Percentiles rank a stretch among this genome's conserved stretches.
These are phyloP conservation scores for Drosophila nasuta DNA, from an alignment of 1,140 invertebrate genomes.

Conservation along the genomic window DNA sequence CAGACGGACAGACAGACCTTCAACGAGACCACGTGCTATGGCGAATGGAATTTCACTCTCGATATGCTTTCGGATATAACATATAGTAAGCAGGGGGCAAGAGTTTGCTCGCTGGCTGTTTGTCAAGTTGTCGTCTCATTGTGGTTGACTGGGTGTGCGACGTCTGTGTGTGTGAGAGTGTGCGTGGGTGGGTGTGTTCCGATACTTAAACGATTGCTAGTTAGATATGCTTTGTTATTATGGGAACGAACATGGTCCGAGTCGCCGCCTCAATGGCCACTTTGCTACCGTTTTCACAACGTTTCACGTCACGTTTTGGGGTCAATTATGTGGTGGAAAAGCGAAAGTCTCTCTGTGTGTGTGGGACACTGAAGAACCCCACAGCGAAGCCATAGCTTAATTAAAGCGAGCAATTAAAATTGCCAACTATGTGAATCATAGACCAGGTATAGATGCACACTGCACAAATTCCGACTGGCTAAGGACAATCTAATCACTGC, in stretches of 20 bases:
- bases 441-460: neutral
- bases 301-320: slow-evolving; percentile 65
- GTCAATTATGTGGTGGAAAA: slow-evolving; percentile 58
- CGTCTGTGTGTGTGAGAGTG: neutral
- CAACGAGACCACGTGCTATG: slow-evolving; percentile 38
- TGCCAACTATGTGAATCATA: slow-evolving; percentile 28
- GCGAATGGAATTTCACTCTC: slow-evolving; percentile 52
- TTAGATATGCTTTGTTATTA: slow-evolving; percentile 52
- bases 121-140: slow-evolving; percentile 9
- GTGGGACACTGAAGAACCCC: slow-evolving; percentile 1
- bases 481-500: slow-evolving; percentile 2
- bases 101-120: neutral
- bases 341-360: slow-evolving; percentile 42
- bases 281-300: slow-evolving; percentile 51
- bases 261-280: neutral
- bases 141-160: neutral
- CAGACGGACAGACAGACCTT: slow-evolving; percentile 13
- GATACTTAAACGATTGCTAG: slow-evolving; percentile 75
- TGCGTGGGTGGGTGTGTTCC: slow-evolving; percentile 64
- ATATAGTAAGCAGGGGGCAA: neutral
- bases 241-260: slow-evolving; percentile 50
- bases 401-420: slow-evolving; percentile 34
- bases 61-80: slow-evolving; percentile 24
- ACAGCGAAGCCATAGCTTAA: slow-evolving; percentile 5
- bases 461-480: neutral